These are phyloP conservation scores for Trachurus trachurus DNA, from an alignment of 2,797 vertebrate genomes.

Conservation along the genomic window DNA sequence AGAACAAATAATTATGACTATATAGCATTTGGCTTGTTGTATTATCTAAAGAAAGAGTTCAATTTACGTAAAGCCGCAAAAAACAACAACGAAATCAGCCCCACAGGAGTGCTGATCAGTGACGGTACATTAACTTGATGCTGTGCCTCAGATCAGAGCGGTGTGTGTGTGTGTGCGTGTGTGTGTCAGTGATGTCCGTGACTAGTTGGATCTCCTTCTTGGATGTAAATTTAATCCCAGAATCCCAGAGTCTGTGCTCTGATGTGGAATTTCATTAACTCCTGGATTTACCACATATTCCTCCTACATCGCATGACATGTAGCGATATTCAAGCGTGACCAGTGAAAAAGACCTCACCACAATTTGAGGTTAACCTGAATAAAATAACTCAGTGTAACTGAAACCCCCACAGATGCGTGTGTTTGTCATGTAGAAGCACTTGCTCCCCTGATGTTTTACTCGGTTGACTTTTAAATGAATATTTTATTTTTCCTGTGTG, in stretches of 20 bases:
- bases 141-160: neutral
- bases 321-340: neutral
- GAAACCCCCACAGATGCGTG: neutral
- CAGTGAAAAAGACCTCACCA: neutral
- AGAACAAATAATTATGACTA: neutral
- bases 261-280: constrained; percentile 5
- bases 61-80: neutral
- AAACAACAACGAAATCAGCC: neutral
- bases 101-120: neutral
- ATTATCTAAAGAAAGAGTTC: neutral
- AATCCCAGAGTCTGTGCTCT: constrained; percentile 1
- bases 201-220: constrained; percentile 28
- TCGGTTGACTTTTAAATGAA: too few relatives aligned
- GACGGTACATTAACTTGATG: neutral
- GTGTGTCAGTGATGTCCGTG: constrained; percentile 5
- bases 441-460: too few relatives aligned
- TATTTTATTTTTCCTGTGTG: too few relatives aligned
- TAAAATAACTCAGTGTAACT: neutral
- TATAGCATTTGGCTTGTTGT: neutral
- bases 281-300: constrained; percentile 2
- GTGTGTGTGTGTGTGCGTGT: neutral
- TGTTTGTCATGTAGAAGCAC: neutral
- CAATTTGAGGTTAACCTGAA: neutral
- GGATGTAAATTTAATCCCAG: constrained; percentile 24
- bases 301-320: neutral